Base-by-base conservation (phyloP, 2,797 vertebrate species). In the Tauraco hartlaubi region DNA sequence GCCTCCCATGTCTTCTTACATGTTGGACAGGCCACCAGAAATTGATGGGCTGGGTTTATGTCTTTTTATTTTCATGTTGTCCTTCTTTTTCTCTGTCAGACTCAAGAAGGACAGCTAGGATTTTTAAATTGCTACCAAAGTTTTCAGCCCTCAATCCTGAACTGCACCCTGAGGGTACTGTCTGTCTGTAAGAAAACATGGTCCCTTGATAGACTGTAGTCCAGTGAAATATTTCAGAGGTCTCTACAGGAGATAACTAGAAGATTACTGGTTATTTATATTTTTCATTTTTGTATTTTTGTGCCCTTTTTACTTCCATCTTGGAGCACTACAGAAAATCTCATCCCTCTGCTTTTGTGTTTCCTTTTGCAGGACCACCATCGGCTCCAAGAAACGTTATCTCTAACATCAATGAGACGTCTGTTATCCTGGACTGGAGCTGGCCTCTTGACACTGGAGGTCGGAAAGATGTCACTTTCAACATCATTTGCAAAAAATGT, bases 361-460 rank as follows among this genome's bases (percentile, higher is more conserved):
- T 95, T 96, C 82, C 90, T 71, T 95, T 80, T 90, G 4, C 93
- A 99, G 99, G 99, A 92, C 99, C 99, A 26, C 99, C 99, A 1
- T 99, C 99, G 23, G 98, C 99, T 95, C 99, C 99, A 5, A 98
- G 99, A 80, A 99, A 99, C 11, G 99, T 99, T 93, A 99, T 99
- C 97, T 99, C 99, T 33, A 99, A 99, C 97, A 99, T 99, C 97
- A 99, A 99, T 1, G 99, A 99, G 98, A 99, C 99, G 1, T 99
- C 99, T 0, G 99, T 99, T 9, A 99, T 99, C 97, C 98, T 99
- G 96, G 99, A 99, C 92, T 99, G 99, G 99, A 99, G 98, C 95
- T 99, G 99, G 99, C 99, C 99, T 1, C 99, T 99, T 95, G 99
- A 99, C 97, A 97, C 98, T 0, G 99, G 99, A 18, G 99, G 99